Evolutionary conservation across 1,140 invertebrate genomes (phyloP), one percentile per base, ranked within the genome.

Genomic region (Doryteuthis pealeii): DNA sequence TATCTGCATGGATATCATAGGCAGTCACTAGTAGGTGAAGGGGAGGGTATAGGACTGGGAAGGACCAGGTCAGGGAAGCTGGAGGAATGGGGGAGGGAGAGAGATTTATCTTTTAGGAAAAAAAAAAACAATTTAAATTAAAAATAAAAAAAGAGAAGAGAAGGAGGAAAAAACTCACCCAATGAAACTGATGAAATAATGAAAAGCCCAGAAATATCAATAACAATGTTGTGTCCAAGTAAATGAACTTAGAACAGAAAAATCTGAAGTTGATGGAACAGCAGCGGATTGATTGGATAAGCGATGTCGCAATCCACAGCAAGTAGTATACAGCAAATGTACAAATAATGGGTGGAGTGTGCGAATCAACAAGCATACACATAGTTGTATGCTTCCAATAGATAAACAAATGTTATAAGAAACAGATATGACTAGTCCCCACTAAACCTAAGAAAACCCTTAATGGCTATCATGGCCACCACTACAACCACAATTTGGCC

Each of bases 401-500:
- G 35, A 40, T 40, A 40, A n/a, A n/a, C n/a, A n/a, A n/a, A n/a
- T 10, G 35, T 5, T 40, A 40, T 40, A 40, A 40, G 35, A 10
- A 40, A 40, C n/a, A 40, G n/a, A 68, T 68, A 22, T 68, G 66
- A 68, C 66, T 68, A 68, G 66, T 22, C 30, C 66, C 66, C 66
- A 33, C 28, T 68, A 31, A 68, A 18, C 4, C 12, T 30, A 68
- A 68, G 22, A 68, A 31, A 31, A 31, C 32, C 66, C 22, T 31
- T 33, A 68, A 3, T 62, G 58, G 66, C 15, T 33, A 31, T 8
- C 28, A 66, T 18, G 28, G 28, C 30, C 10, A 31, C 30, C 30
- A 68, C 10, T 26, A 68, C 18, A 68, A 32, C 22, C 3, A 6
- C 66, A 31, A 30, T 22, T 32, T 68, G 66, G 31, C 28, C 66